Percentiles rank a stretch among this genome's conserved stretches.
phyloP scores from a whole-genome alignment of 2,113 vertebrate genomes.

The Onychostruthus taczanowskii region DNA sequence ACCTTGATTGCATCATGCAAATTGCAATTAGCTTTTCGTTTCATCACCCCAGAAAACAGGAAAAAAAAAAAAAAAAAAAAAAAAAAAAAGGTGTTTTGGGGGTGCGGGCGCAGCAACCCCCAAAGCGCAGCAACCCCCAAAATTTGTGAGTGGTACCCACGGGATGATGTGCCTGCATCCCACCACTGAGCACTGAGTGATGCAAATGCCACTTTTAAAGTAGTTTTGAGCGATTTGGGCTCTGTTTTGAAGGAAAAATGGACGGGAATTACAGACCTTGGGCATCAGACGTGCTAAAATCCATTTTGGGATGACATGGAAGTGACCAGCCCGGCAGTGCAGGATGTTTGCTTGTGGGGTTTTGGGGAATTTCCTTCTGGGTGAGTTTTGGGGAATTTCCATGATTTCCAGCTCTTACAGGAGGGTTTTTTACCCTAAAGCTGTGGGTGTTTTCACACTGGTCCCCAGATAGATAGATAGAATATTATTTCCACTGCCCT shows the following conservation, averaged over 20 bases:
- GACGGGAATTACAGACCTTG: not conserved
- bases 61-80: too few species aligned
- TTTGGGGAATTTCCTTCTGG: not conserved
- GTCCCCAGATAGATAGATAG: not conserved
- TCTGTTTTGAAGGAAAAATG: not conserved
- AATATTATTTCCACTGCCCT: not conserved
- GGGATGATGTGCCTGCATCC: accelerated
- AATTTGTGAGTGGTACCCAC: accelerated
- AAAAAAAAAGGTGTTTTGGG: not conserved
- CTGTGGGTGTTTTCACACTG: not conserved
- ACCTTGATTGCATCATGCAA: slow-evolving; percentile 79
- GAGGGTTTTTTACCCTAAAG: not conserved
- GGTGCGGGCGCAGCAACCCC: accelerated
- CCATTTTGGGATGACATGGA: accelerated
- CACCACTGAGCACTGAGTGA: accelerated
- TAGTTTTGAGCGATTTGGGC: not conserved
- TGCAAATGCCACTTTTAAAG: accelerated
- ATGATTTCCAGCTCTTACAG: not conserved
- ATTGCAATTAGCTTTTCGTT: slow-evolving; percentile 64
- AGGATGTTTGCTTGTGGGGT: not conserved
- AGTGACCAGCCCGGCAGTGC: accelerated
- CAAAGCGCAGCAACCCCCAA: accelerated
- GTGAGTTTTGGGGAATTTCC: not conserved
- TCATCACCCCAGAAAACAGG: slow-evolving; percentile 34
- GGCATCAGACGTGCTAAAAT: not conserved